Conservation (phyloP, 2,797 vertebrate species). For the Psittacula derbiana region DNA sequence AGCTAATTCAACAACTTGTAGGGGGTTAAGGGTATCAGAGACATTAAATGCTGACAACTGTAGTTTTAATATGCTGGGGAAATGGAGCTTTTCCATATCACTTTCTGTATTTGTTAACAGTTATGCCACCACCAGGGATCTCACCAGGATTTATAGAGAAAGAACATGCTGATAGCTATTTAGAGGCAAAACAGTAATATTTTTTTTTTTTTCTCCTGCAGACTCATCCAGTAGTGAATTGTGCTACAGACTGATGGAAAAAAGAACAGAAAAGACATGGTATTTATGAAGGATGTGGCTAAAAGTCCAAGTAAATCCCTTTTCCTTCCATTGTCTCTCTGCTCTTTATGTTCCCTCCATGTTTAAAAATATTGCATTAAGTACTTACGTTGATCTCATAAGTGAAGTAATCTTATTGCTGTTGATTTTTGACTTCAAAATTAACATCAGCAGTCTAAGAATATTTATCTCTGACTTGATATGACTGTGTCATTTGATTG, state of each 20-base stretch:
- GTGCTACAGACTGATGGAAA: constrained; percentile 21
- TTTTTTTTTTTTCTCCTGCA: constrained; percentile 7
- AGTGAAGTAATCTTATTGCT: background rate
- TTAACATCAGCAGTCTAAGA: background rate
- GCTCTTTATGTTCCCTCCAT: background rate
- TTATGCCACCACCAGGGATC: constrained; percentile 58
- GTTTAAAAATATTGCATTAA: background rate
- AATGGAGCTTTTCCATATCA: constrained; percentile 59
- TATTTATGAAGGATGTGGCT: background rate
- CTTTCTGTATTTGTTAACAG: constrained; percentile 65
- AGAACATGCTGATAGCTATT: constrained; percentile 54
- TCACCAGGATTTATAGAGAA: constrained; percentile 54
- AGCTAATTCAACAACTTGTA: constrained; percentile 66
- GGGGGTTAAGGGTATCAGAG: constrained; percentile 63
- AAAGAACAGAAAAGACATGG: background rate
- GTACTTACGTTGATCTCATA: background rate
- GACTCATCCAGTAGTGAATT: constrained; percentile 21
- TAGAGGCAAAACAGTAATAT: constrained; percentile 39
- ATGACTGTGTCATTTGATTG: background rate
- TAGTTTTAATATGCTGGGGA: constrained; percentile 64
- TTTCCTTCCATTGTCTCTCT: background rate
- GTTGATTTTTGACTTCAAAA: background rate
- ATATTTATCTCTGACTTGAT: background rate
- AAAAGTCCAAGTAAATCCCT: background rate
- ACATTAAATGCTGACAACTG: constrained; percentile 63